A percentile compares a stretch with the other conserved stretches of the same genome.
Conservation (phyloP, 2,888 invertebrate genomes). For the Seladonia tumulorum region DNA sequence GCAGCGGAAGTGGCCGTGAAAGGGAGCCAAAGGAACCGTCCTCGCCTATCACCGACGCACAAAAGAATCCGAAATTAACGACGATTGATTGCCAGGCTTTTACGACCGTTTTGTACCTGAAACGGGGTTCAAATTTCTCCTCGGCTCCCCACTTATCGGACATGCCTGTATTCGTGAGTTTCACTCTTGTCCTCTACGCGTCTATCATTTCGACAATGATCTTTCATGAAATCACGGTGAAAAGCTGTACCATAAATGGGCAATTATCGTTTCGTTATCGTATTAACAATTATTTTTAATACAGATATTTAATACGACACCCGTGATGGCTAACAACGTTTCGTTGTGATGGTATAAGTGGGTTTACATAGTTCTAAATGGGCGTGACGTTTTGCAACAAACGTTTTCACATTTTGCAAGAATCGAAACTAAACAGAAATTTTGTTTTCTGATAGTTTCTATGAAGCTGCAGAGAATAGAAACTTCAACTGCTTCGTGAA, state of each 20-base stretch:
- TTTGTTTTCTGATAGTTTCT: too few species aligned
- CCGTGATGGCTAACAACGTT: too few species aligned
- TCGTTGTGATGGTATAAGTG: too few species aligned
- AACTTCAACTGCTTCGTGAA: too few species aligned
- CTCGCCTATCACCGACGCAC: conserved; percentile 42
- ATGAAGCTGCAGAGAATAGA: too few species aligned
- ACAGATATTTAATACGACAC: too few species aligned
- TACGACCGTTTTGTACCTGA: neutral
- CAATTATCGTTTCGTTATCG: neutral
- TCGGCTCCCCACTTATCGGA: neutral
- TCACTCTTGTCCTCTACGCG: neutral
- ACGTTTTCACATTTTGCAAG: too few species aligned
- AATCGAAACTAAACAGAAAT: too few species aligned
- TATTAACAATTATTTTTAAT: neutral
- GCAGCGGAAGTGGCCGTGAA: conserved; percentile 27
- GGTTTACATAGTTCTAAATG: too few species aligned
- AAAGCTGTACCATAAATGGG: neutral
- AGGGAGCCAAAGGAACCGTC: conserved; percentile 28
- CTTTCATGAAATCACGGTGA: neutral
- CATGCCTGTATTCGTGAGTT: neutral
- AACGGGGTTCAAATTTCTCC: conserved; percentile 15
- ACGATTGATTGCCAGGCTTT: conserved; percentile 49
- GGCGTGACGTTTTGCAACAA: too few species aligned
- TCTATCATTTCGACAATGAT: neutral
- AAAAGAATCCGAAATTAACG: conserved; percentile 56